phyloP scores from a whole-genome alignment of 2,888 invertebrate genomes.

The Drosophila longiperda region DNA sequence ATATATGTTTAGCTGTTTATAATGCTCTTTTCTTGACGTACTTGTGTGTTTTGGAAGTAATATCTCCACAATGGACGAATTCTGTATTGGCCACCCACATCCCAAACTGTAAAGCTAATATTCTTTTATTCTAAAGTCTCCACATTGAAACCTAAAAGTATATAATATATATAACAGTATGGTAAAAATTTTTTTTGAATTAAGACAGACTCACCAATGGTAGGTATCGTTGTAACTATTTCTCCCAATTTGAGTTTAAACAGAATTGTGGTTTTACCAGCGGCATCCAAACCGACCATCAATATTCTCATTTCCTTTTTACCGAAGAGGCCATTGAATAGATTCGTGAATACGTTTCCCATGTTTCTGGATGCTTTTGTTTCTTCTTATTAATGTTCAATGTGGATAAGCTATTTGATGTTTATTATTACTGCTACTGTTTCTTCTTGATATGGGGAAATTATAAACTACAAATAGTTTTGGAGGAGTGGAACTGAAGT shows the following conservation, averaged over 20 bases:
- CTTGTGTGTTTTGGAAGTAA: conserved; percentile 99
- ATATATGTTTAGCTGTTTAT: not conserved
- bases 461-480: conserved; percentile 43
- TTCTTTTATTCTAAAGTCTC: conserved; percentile 99
- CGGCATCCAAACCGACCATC: conserved; percentile 99
- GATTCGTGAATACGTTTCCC: conserved; percentile 98
- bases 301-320: conserved; percentile 99
- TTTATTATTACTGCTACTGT: conserved; percentile 39
- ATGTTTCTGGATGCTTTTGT: conserved; percentile 86
- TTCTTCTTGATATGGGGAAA: conserved; percentile 53
- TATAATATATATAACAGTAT: not conserved
- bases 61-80: conserved; percentile 99
- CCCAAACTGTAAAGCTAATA: conserved; percentile 99
- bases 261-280: conserved; percentile 99
- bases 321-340: conserved; percentile 99
- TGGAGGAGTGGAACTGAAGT: conserved; percentile 34
- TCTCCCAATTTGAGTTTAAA: conserved; percentile 99
- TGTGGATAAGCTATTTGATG: conserved; percentile 41
- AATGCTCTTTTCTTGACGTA: conserved; percentile 58
- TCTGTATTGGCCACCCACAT: conserved; percentile 98
- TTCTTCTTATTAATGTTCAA: conserved; percentile 38
- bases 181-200: not conserved
- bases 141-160: conserved; percentile 94
- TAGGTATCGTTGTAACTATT: conserved; percentile 99
- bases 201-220: conserved; percentile 89